A percentile compares a stretch with the other conserved stretches of the same genome.
These are phyloP conservation scores for Napeogenes sylphis DNA, from an alignment of 2,888 invertebrate species.

Conservation along the genomic window DNA sequence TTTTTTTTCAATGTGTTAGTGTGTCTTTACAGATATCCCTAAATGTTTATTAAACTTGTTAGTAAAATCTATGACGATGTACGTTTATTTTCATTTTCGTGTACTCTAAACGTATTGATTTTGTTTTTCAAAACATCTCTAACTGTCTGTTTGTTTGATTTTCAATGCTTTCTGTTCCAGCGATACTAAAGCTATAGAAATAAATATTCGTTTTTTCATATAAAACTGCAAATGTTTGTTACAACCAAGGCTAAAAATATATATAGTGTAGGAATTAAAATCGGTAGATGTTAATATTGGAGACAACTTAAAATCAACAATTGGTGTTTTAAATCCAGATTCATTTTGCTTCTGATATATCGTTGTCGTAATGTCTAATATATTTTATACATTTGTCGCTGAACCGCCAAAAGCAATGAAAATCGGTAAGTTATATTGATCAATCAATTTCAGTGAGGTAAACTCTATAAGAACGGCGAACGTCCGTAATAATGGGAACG, in stretches of 20 bases:
- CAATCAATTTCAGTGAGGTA: slow-evolving; percentile 17
- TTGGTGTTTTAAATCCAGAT: not conserved
- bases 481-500: slow-evolving; percentile 28
- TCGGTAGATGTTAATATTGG: too few relatives aligned
- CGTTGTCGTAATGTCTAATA: slow-evolving; percentile 1
- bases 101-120: not conserved
- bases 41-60: slow-evolving; percentile 12
- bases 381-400: slow-evolving; percentile 4
- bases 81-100: not conserved
- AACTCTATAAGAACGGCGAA: slow-evolving; percentile 25
- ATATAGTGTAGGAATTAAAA: not conserved
- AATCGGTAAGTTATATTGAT: slow-evolving; percentile 11
- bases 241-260: too few relatives aligned
- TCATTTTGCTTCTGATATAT: not conserved
- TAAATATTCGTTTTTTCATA: too few relatives aligned
- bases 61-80: slow-evolving; percentile 17
- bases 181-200: too few relatives aligned
- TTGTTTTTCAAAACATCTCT: too few relatives aligned
- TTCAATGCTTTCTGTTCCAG: too few relatives aligned
- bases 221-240: too few relatives aligned
- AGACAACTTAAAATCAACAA: not conserved
- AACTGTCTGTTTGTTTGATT: too few relatives aligned
- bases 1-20: slow-evolving; percentile 23
- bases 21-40: not conserved
- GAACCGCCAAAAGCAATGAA: slow-evolving; percentile 7